Percentiles rank a stretch among this genome's conserved stretches.
Conservation (phyloP, 2,113 vertebrate genomes). For the Cygnus buccinator region DNA sequence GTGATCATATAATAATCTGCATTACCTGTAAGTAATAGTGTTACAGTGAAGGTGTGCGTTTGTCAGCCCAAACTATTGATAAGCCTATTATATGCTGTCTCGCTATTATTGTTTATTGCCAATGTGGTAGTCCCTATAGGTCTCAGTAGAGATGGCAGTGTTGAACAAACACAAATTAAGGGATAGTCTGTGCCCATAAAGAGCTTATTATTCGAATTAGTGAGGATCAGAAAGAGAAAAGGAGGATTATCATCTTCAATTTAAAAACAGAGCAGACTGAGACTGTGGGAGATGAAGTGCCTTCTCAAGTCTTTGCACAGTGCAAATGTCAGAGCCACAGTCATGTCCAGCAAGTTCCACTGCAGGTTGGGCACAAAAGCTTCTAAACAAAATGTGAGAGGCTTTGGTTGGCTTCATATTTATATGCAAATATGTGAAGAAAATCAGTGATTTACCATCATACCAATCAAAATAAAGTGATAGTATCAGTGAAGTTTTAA, state of each 20-base stretch:
- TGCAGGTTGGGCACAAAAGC: neutral
- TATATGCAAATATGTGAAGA: neutral
- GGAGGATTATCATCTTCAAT: neutral
- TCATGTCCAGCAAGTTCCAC: neutral
- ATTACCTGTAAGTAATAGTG: neutral
- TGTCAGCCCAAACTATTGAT: neutral
- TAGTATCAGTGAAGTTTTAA: neutral
- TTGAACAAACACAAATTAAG: neutral
- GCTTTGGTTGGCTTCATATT: neutral
- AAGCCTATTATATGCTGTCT: neutral
- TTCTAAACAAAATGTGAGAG: neutral
- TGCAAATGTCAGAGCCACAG: neutral
- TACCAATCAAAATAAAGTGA: neutral
- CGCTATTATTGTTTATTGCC: neutral
- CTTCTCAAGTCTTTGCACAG: neutral
- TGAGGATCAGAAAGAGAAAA: neutral
- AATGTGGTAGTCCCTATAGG: neutral
- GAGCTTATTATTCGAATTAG: neutral
- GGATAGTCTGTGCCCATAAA: neutral
- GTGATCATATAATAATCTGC: neutral
- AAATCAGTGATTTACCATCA: neutral
- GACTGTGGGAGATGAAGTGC: neutral
- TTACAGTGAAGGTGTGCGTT: neutral
- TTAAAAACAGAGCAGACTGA: neutral
- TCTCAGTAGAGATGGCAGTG: neutral